Base-by-base conservation (phyloP, 2,888 invertebrate species). In the Heliconius hortense region DNA sequence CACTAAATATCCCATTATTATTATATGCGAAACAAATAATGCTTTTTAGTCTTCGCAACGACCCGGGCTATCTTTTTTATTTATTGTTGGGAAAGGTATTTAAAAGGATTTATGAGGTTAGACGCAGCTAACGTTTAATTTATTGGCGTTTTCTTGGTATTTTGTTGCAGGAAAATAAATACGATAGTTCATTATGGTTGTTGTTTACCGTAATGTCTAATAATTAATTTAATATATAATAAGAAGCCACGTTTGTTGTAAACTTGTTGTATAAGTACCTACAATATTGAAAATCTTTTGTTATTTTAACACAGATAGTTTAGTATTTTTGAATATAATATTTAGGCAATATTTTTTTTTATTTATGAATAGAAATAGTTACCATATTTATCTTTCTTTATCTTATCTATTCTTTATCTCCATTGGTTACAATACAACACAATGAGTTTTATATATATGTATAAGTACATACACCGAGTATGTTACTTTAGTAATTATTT, bases 1-100 rank as follows among this genome's bases (percentile, higher is more conserved):
- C 91, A 90, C 92, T 93, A 93, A 93, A 93, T 93, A 92, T 93
- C 92, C 91, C 90, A 93, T 93, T 92, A 92, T 93, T 92, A 92
- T 90, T 91, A 90, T 90, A 92, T 90, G 89, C 90, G 93, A 90
- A 91, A 89, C 91, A 92, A 92, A 93, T 92, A 91, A 90, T 89
- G 84, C 86, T 84, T 21, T 48, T 48, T 48, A 48, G 48, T 48
- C 87, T 87, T 85, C 85, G 85, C 85, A 85, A 84, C 84, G 82
- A 85, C 86, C 85, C 85, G 84, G 76, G 79, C 76, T 82, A 81
- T 74, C 80, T 80, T 85, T 43, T 85, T 88, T 90, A 88, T 92
- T 91, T 91, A 91, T 90, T 86, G 85, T 85, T 87, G 87, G 85
- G 90, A 88, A 87, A 81, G 88, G 87, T 87, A 88, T 89, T 89